A percentile compares a stretch with the other conserved stretches of the same genome.
Evolutionary conservation across 2,888 invertebrate genomes (phyloP).

Genomic region (Andricus quercusramuli): DNA sequence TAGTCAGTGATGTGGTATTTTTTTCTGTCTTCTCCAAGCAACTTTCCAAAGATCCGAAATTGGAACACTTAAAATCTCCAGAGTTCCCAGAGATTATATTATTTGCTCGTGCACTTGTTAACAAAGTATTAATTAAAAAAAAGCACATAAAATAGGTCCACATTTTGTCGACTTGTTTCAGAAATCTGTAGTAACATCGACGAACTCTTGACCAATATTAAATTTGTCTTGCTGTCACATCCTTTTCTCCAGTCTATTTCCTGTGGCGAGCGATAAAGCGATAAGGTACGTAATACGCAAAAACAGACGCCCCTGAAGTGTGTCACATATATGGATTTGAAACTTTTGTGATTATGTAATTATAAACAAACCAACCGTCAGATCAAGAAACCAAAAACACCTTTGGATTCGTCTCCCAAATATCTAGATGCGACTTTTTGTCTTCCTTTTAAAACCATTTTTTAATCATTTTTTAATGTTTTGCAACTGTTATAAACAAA

Average conservation of each 20-base stretch:
- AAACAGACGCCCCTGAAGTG: neutral
- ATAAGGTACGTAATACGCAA: neutral
- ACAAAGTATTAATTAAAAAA: neutral
- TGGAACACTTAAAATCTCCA: slow-evolving; percentile 50
- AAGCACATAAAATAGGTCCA: neutral
- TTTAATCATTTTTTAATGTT: too few species aligned
- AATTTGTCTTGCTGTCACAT: neutral
- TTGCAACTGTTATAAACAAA: too few species aligned
- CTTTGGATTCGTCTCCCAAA: too few species aligned
- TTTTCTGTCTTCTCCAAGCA: slow-evolving; percentile 47
- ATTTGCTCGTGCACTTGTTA: neutral
- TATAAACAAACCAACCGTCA: too few species aligned
- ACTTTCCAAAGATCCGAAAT: slow-evolving; percentile 47
- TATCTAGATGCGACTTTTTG: too few species aligned
- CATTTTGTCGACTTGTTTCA: slow-evolving; percentile 16
- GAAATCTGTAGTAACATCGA: neutral
- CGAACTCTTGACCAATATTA: slow-evolving; percentile 7
- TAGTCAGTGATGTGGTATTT: slow-evolving; percentile 55
- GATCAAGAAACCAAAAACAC: too few species aligned
- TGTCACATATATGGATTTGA: too few species aligned
- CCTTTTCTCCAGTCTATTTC: slow-evolving; percentile 28
- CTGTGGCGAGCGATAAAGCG: slow-evolving; percentile 27
- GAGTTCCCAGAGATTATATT: slow-evolving; percentile 11
- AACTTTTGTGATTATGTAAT: too few species aligned
- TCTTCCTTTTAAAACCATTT: too few species aligned